Evolutionary conservation across 2,113 vertebrate genomes (phyloP), one percentile per base, ranked within the genome.

Genomic region (Larimichthys polyactis): DNA sequence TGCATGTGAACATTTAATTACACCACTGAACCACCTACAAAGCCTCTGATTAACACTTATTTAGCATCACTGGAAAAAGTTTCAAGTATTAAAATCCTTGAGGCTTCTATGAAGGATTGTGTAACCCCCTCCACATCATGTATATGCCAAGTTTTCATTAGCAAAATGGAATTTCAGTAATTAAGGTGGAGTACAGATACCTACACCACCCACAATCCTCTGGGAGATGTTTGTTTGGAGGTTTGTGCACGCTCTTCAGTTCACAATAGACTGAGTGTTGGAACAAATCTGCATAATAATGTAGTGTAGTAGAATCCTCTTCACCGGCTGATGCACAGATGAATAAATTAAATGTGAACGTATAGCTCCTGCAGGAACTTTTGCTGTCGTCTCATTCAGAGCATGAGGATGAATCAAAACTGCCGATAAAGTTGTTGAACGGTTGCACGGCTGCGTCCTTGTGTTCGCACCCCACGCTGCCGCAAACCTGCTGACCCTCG

Each of bases 401-500:
- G 17, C 27, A 14, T 43, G 36, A 74, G 46, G 46, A 27, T 52
- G 75, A 84, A 48, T 86, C 65, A 36, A 36, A 58, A n/a, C 43
- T 4, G 10, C 51, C 32, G 15, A 65, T 72, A 48, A 75, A 72
- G 40, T 70, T 58, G 66, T 76, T 75, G 24, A 82, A 60, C 4
- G 24, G 32, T 40, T 67, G 59, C 19, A 2, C 54, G 2, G 49
- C 55, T 14, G 57, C 17, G 79, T 82, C 86, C 83, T 85, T 79
- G 60, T 71, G 46, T 11, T 7, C 4, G 8, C 51, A 75, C 63
- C 73, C 84, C 83, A 51, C 16, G 22, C 40, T 71, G 1, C 70
- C 1, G 19, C 71, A 78, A 73, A 90, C 60, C 5, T n/a, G 91
- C 79, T 88, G 89, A 91, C 82, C 87, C 84, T 59, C 14, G 20